Evolutionary conservation across 2,113 vertebrate genomes (phyloP).

Genomic region (Elephantulus edwardii): DNA sequence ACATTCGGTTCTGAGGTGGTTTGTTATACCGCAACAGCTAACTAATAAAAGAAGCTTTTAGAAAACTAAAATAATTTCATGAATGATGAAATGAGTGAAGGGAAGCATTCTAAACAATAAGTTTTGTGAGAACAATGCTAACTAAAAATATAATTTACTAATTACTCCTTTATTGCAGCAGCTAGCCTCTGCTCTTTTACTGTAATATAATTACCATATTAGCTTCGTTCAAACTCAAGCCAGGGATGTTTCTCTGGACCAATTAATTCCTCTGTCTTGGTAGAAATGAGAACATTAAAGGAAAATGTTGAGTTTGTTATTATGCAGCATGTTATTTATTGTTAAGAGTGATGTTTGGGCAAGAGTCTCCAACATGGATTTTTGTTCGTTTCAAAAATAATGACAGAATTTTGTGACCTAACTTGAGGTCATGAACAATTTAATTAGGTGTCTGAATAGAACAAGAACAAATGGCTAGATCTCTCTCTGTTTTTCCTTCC

Average conservation of each 20-base stretch:
- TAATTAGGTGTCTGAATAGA: constrained; percentile 36
- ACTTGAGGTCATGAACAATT: constrained; percentile 1
- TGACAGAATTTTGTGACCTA: background rate
- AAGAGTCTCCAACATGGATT: constrained; percentile 3
- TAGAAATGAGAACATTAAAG: constrained; percentile 44
- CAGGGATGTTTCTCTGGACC: constrained; percentile 31
- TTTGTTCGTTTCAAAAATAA: constrained; percentile 38
- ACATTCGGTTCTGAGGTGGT: background rate
- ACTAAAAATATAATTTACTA: constrained; percentile 49
- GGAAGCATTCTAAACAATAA: constrained; percentile 27
- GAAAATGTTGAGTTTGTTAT: constrained; percentile 10
- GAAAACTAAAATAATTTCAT: constrained; percentile 46
- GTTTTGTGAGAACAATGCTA: constrained; percentile 39
- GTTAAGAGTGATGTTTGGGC: constrained; percentile 11
- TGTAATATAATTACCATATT: constrained; percentile 16
- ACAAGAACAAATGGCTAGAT: background rate
- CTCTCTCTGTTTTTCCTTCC: background rate
- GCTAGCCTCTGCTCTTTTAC: constrained; percentile 22
- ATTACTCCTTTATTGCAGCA: background rate
- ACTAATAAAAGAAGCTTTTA: constrained; percentile 42
- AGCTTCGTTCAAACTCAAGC: constrained; percentile 44
- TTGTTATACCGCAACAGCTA: constrained; percentile 28
- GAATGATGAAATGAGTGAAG: background rate
- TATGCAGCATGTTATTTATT: constrained; percentile 19
- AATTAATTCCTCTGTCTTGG: background rate